Evolutionary conservation across 2,113 vertebrate genomes (phyloP).

Genomic region (Leptocoma aspasia): DNA sequence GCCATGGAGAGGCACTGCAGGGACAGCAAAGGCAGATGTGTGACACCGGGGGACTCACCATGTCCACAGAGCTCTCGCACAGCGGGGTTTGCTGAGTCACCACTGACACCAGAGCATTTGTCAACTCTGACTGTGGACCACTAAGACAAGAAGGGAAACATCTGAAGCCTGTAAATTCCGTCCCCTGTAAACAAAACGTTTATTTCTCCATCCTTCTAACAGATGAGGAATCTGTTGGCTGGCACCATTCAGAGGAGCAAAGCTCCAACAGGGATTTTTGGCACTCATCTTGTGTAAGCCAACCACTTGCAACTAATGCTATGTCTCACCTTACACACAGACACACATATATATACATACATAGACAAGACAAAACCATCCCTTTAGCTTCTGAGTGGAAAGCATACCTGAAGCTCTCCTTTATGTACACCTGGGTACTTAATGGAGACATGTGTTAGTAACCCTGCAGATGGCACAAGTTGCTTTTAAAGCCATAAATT

Average conservation of each 20-base stretch:
- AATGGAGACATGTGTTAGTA: not conserved
- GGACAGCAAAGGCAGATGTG: not conserved
- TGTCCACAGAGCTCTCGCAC: not conserved
- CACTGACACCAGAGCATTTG: not conserved
- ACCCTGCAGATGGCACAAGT: not conserved
- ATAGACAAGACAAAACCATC: not conserved
- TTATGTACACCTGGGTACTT: not conserved
- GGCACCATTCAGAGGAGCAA: not conserved
- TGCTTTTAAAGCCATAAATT: not conserved
- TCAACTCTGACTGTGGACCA: not conserved
- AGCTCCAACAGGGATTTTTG: not conserved
- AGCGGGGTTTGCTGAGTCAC: not conserved
- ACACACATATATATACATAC: fast-evolving
- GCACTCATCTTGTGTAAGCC: not conserved
- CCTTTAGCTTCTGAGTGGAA: not conserved
- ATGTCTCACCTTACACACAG: not conserved
- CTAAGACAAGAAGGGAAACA: not conserved
- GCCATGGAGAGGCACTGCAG: not conserved
- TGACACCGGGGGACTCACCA: fast-evolving
- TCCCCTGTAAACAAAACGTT: not conserved
- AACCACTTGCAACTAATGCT: not conserved
- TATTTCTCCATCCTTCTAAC: not conserved
- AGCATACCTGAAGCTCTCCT: not conserved
- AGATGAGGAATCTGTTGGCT: not conserved
- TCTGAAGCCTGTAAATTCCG: not conserved